Evolutionary conservation across 2,797 vertebrate species (phyloP), one percentile per base, ranked within the genome.

Genomic region (Muscicapa comitata): DNA sequence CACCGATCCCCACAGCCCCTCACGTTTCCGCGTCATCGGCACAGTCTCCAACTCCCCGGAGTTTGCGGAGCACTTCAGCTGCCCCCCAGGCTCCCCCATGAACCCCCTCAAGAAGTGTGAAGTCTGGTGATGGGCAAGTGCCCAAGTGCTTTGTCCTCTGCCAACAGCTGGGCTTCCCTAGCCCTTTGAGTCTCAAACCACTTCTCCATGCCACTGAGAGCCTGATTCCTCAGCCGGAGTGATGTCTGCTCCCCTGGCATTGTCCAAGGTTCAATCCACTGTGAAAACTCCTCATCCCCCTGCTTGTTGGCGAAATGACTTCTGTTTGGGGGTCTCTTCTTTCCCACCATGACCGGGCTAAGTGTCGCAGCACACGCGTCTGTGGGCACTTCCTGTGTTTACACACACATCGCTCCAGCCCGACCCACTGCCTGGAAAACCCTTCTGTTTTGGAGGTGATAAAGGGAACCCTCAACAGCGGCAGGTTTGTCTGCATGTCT

Each of bases 1-100:
- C 97, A 99, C 99, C 0, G 99, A 99, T 81, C 98, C 99, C 2
- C 99, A 99, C 98, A 99, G 99, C 90, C 99, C 99, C 2, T 99
- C 99, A 0, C 98, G 98, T 42, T 99, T 98, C 93, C 97, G 99
- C 4, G 99, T 99, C 97, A 99, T 99, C 3, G 99, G 99, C 94
- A 98, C 99, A 0, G 91, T 99, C 91, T 99, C 99, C 94, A 99
- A 99, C 93, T 99, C 99, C 16, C 95, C 26, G 2, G 99, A 99
- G 74, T 99, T 99, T 66, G 99, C 99, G 0, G 93, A 98, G 95
- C 99, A 99, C 97, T 99, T 99, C 79, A 87, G 80, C 95, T 99
- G 99, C 93, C 98, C 98, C 4, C 93, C 93, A 0, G 98, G 98
- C 51, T 97, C 99, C 11, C 98, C 98, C 29, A 99, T 99, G 99